Base-by-base conservation (phyloP, 2,797 vertebrate genomes). In the Artibeus lituratus region DNA sequence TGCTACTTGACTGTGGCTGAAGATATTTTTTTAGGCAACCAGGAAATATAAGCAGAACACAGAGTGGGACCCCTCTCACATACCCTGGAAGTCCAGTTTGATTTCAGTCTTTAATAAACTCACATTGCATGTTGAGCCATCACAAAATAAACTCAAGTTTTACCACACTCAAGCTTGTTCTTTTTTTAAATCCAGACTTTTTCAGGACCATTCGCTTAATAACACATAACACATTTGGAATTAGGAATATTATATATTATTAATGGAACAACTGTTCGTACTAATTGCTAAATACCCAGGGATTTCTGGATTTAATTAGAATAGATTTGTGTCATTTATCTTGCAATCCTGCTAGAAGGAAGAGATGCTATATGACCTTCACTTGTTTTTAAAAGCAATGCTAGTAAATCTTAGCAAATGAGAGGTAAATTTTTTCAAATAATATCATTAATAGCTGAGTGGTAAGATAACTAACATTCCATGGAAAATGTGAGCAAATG, bases 261-360 rank as follows among this genome's bases (percentile, higher is more conserved):
- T 97, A 87, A 97, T 84, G 78, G 59, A 24, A 82, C 21, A 81
- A 11, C n/a, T 93, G 44, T 0, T 0, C 70, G 37, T 85, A 95
- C 72, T 97, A 97, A 97, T 97, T 95, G 94, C 72, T 76, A 55
- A 90, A 9, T 35, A 10, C 21, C 69, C 42, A 91, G 42, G 51
- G 57, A 96, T 70, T 92, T 96, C 88, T 96, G 44, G 69, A 90
- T 89, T 62, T 74, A 95, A 77, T 97, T 97, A 94, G 82, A 83
- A 88, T 93, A 39, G 74, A 80, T 91, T 57, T 90, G 11, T 88
- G 88, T 90, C 96, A 86, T 65, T 95, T 95, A 94, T 97, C 80
- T 96, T 87, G 69, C 77, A 91, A 91, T 94, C 67, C 69, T 87
- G 53, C 84, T 96, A 91, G 65, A 94, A 95, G 87, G 92, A 96